Conservation (phyloP, 2,888 invertebrate genomes). For the Andrena trimmerana region DNA sequence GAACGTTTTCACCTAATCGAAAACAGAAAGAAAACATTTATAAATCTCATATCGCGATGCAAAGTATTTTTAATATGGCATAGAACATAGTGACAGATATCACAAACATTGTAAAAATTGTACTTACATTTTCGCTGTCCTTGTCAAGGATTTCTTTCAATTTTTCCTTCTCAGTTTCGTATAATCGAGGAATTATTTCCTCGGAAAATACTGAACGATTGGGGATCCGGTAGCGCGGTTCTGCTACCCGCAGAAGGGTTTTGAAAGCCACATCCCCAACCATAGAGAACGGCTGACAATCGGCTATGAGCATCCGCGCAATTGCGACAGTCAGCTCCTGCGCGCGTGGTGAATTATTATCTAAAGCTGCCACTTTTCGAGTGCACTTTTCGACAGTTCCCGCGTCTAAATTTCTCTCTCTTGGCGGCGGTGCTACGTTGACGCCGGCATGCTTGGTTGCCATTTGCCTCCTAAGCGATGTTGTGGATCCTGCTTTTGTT, state of each 20-base stretch:
- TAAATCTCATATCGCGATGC: neutral
- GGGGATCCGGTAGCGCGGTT: neutral
- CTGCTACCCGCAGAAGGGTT: neutral
- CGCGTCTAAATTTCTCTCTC: neutral
- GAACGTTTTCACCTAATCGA: neutral
- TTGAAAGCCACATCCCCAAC: neutral
- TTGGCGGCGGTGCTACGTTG: neutral
- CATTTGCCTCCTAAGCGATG: neutral
- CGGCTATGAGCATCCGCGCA: neutral
- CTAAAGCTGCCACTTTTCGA: neutral
- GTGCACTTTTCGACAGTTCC: neutral
- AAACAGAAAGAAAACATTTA: neutral
- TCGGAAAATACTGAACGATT: neutral
- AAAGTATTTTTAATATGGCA: neutral
- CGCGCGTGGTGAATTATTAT: too few relatives aligned
- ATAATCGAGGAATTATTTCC: neutral
- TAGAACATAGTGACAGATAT: neutral
- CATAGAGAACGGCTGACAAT: neutral
- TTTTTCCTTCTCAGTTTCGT: neutral
- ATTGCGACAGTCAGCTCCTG: too few relatives aligned
- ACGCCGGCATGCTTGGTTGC: neutral
- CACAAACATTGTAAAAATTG: neutral
- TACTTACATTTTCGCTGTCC: neutral
- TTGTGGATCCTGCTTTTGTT: neutral
- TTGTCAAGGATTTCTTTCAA: neutral